A percentile compares a stretch with the other conserved stretches of the same genome.
phyloP scores from a whole-genome alignment of 2,113 vertebrate species.

The Eurystomus gularis region DNA sequence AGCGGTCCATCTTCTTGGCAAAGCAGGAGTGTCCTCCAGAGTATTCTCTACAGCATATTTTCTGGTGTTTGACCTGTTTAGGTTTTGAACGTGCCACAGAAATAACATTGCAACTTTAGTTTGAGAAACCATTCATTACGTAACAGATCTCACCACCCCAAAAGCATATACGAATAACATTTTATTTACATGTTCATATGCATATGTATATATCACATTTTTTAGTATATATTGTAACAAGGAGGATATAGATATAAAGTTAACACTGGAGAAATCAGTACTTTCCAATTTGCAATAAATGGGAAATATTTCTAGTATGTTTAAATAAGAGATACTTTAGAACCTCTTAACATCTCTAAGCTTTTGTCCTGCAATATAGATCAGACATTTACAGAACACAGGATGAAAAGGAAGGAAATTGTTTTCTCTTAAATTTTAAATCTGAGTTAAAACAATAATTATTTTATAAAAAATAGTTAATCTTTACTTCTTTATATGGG shows the following conservation, averaged over 20 bases:
- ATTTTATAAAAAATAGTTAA: not conserved
- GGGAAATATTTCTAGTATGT: not conserved
- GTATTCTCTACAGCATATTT: not conserved
- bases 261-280: not conserved
- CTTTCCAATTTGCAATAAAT: not conserved
- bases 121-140: not conserved
- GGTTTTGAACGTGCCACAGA: not conserved
- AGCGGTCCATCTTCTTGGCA: not conserved
- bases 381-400: not conserved
- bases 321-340: not conserved
- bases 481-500: not conserved
- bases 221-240: too few species aligned
- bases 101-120: not conserved
- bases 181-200: not conserved
- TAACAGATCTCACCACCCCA: not conserved
- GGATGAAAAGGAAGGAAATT: not conserved
- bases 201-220: not conserved
- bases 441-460: not conserved
- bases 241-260: not conserved
- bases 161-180: not conserved
- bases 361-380: not conserved
- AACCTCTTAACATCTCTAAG: not conserved
- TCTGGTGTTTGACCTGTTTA: not conserved
- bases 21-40: not conserved
- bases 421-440: not conserved